Conservation (phyloP, 2,797 vertebrate species). For the Nasua narica region DNA sequence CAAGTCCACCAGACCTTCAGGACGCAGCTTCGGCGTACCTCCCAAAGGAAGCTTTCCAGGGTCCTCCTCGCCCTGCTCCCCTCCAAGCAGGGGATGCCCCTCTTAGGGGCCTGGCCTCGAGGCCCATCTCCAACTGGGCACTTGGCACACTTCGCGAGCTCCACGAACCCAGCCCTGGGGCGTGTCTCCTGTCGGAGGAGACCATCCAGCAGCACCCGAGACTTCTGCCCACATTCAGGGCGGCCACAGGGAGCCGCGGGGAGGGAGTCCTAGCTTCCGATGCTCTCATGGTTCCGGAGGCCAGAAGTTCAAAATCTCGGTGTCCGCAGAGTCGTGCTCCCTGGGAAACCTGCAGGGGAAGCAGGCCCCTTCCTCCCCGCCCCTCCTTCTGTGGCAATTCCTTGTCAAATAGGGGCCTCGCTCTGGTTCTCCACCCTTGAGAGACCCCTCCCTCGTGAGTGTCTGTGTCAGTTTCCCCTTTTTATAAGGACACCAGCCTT, state of each 20-base stretch:
- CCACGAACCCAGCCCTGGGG: not conserved
- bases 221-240: not conserved
- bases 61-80: not conserved
- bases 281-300: not conserved
- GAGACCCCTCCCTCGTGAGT: not conserved
- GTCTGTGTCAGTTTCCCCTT: not conserved
- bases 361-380: not conserved
- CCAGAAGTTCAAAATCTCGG: not conserved
- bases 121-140: not conserved
- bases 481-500: not conserved
- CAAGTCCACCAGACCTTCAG: not conserved
- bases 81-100: not conserved
- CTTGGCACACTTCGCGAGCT: not conserved
- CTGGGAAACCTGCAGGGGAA: too few species aligned
- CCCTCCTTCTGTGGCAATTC: not conserved
- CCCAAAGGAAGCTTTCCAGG: not conserved
- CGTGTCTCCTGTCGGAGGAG: accelerated
- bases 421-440: not conserved
- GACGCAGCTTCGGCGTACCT: not conserved
- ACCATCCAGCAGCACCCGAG: not conserved
- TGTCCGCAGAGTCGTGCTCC: not conserved
- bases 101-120: not conserved
- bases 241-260: too few species aligned
- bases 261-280: not conserved
- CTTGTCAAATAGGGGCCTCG: not conserved